Percentiles rank a stretch among this genome's conserved stretches.
Conservation (phyloP, 2,888 invertebrate genomes). For the Corbicula japonica region DNA sequence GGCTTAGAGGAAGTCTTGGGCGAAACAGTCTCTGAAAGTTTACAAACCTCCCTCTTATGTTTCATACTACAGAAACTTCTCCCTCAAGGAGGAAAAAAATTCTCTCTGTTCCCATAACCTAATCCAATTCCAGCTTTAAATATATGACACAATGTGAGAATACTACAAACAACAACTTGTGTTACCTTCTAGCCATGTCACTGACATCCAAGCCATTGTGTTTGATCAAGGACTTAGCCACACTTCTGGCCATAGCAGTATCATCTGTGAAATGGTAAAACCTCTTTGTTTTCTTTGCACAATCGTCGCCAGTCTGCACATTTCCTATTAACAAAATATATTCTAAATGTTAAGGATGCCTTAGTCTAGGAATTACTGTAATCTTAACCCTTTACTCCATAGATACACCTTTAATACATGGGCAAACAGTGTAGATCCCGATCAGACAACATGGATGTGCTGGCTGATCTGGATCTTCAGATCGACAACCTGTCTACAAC, state of each 20-base stretch:
- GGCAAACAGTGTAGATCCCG: neutral
- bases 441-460: slow-evolving; percentile 1
- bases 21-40: neutral
- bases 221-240: slow-evolving; percentile 89
- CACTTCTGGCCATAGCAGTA: slow-evolving; percentile 90
- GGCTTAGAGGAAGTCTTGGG: neutral
- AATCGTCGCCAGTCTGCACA: neutral
- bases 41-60: too few relatives aligned
- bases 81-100: too few relatives aligned
- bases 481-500: too few relatives aligned
- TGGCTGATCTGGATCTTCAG: too few relatives aligned
- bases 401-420: neutral
- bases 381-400: neutral
- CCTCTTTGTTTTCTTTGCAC: too few relatives aligned
- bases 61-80: too few relatives aligned
- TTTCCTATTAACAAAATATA: neutral
- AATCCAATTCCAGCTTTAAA: too few relatives aligned
- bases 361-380: neutral
- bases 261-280: slow-evolving; percentile 89
- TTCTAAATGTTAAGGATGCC: neutral
- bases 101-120: too few relatives aligned
- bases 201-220: slow-evolving; percentile 88
- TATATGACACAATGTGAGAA: too few relatives aligned
- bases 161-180: neutral
- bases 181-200: slow-evolving; percentile 89